Evolutionary conservation across 2,888 invertebrate genomes (phyloP).

Genomic region (Glyphotaelius pellucidus): DNA sequence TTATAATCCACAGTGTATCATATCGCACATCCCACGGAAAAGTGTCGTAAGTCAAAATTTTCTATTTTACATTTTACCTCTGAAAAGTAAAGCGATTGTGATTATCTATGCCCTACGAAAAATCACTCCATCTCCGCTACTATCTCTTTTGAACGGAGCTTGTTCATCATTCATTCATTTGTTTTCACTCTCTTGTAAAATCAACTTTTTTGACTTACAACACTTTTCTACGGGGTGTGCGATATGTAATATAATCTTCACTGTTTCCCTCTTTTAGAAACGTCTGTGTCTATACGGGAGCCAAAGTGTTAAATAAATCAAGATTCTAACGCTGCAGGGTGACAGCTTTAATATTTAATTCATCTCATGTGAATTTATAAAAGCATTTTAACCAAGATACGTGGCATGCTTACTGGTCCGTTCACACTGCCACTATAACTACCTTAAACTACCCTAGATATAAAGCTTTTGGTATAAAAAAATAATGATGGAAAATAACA

Average conservation of each 20-base stretch:
- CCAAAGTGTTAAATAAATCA: constrained; percentile 2
- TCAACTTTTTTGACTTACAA: too few species aligned
- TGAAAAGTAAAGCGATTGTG: too few species aligned
- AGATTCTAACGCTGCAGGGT: background rate
- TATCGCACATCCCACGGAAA: background rate
- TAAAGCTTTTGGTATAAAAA: constrained; percentile 44
- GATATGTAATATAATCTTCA: too few species aligned
- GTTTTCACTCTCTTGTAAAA: too few species aligned
- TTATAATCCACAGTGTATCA: background rate
- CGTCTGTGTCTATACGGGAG: background rate
- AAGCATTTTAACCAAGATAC: constrained; percentile 29
- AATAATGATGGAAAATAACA: background rate
- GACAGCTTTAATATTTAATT: background rate
- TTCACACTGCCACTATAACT: background rate
- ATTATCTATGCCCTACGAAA: too few species aligned
- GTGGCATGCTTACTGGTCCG: constrained; percentile 40
- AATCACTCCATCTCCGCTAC: too few species aligned
- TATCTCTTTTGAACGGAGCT: too few species aligned
- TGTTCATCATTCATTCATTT: too few species aligned
- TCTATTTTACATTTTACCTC: too few species aligned
- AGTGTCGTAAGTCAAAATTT: too few species aligned
- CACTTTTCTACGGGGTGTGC: too few species aligned
- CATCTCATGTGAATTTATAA: background rate
- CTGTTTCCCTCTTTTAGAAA: background rate
- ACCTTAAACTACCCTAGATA: constrained; percentile 28